Evolutionary conservation across 2,888 invertebrate genomes (phyloP), one percentile per base, ranked within the genome.

Genomic region (Alentia gelatinosa): DNA sequence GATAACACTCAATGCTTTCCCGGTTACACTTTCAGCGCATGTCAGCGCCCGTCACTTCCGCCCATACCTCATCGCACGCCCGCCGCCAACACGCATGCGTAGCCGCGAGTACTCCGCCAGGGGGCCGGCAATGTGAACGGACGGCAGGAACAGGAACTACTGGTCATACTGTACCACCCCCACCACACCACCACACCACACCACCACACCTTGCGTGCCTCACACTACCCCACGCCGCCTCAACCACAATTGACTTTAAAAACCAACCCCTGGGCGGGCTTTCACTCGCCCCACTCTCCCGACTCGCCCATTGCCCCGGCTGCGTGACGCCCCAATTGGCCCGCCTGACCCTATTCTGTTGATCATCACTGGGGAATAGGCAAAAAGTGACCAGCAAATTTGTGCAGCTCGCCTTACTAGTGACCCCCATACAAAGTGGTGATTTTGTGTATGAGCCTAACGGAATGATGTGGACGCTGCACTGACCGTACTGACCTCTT

Each of bases 371-470:
- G 33, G 83, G 83, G 83, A 83, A 83, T 83, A 83, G 83, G 37
- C 83, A 83, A 83, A 83, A 83, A 83, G 83, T 83, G 83, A 83
- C 83, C 83, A 83, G 83, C 83, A 83, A 83, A 83, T 83, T 83
- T 83, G 83, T 83, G 83, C 37, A 35, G 30, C 83, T 83, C 83
- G 39, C 39, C 40, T n/a, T n/a, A 83, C 37, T 35, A 83, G 39
- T 83, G 83, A 83, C 83, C 83, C 83, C 40, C 83, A 83, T 83
- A 83, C 83, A 83, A 83, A 83, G 83, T 39, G 39, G 35, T 40
- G 83, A 4, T 40, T 5, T 7, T 83, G 83, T 83, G 39, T 83
- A 83, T 83, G 83, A 83, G 83, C 83, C 83, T 83, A 83, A 83
- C 83, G n/a, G 40, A 83, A 83, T 83, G 83, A 83, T 83, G 83